These are phyloP conservation scores for Pogonomyrmex californicus DNA, from an alignment of 1,140 invertebrate species.

Conservation along the genomic window DNA sequence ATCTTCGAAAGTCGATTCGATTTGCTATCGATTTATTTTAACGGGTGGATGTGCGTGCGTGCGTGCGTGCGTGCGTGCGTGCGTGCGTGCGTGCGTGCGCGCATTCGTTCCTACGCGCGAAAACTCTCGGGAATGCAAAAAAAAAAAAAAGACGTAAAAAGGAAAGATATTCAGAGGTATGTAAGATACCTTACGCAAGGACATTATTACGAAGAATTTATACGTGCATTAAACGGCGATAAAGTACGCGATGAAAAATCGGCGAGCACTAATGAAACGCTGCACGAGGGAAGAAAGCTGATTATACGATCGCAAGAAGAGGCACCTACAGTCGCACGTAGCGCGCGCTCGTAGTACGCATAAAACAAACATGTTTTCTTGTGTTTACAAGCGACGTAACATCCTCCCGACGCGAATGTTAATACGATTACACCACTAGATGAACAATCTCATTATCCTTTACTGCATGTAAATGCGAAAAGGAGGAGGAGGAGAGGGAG, in stretches of 20 bases:
- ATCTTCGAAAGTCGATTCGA: background rate
- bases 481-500: background rate
- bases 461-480: constrained; percentile 3
- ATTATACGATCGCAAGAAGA: constrained; percentile 1
- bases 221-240: constrained; percentile 35
- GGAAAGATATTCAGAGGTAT: background rate
- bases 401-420: background rate
- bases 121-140: background rate
- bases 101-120: too few relatives aligned
- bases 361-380: constrained; percentile 16
- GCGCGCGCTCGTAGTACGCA: background rate
- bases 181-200: background rate
- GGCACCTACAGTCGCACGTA: background rate
- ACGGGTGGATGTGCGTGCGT: background rate
- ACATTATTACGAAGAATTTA: background rate
- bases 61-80: too few relatives aligned
- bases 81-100: too few relatives aligned
- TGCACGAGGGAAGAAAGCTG: constrained; percentile 2
- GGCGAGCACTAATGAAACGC: constrained; percentile 37
- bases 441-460: constrained; percentile 40
- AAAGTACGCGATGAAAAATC: constrained; percentile 29
- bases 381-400: constrained; percentile 18
- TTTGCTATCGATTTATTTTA: background rate
- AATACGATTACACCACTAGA: constrained; percentile 5
- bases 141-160: background rate